phyloP scores from a whole-genome alignment of 2,113 vertebrate genomes.

The Ageneiosus marmoratus region DNA sequence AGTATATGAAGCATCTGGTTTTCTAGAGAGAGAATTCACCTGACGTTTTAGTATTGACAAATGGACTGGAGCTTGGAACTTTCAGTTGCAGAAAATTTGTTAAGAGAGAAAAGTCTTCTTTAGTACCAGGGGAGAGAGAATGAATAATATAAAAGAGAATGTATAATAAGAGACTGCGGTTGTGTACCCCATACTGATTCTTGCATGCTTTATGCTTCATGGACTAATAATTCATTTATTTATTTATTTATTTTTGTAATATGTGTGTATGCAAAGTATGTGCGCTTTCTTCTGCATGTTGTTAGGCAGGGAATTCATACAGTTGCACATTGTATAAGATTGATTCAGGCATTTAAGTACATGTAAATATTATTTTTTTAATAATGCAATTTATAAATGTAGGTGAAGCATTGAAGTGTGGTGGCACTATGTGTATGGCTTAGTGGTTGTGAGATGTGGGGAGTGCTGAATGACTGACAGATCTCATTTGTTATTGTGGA shows the following conservation, averaged over 20 bases:
- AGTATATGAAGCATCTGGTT: background rate
- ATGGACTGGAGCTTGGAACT: background rate
- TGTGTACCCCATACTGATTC: background rate
- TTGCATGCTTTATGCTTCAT: background rate
- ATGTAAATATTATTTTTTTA: background rate
- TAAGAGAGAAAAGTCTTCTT: background rate
- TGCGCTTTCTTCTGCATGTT: background rate
- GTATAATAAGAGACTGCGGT: too few species aligned
- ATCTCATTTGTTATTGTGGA: conserved; percentile 38
- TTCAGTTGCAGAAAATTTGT: background rate
- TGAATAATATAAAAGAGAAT: too few species aligned
- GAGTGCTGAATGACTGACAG: conserved; percentile 36
- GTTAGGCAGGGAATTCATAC: too few species aligned
- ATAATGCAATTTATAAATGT: background rate
- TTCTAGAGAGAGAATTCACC: background rate
- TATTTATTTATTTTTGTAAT: background rate
- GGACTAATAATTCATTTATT: background rate
- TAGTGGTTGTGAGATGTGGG: conserved; percentile 14
- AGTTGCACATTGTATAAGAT: background rate
- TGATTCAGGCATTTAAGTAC: background rate
- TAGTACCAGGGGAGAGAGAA: background rate
- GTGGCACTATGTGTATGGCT: conserved; percentile 20
- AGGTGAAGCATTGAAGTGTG: background rate
- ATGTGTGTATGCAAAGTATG: background rate
- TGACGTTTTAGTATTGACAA: background rate